phyloP scores from a whole-genome alignment of 2,888 invertebrate genomes.

The Ischnura elegans region DNA sequence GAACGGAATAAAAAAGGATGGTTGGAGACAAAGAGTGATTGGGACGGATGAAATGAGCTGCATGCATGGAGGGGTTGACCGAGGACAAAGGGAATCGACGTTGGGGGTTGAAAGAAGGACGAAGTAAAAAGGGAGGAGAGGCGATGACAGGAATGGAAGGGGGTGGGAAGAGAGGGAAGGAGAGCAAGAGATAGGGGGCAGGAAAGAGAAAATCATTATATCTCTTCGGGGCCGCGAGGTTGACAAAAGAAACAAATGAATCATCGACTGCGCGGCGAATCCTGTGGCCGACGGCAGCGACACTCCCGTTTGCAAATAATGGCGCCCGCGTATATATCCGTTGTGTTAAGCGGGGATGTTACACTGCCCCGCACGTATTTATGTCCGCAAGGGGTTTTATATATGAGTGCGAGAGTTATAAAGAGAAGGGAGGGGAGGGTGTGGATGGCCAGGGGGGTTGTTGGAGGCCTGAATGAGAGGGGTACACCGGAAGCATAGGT shows the following conservation, averaged over 20 bases:
- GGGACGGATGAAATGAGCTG: conserved; percentile 28
- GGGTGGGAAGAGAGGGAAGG: conserved; percentile 21
- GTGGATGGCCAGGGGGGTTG: not conserved
- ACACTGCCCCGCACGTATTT: conserved; percentile 66
- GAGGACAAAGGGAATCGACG: conserved; percentile 66
- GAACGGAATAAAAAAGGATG: not conserved
- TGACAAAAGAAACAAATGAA: conserved; percentile 67
- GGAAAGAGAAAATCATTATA: conserved; percentile 52
- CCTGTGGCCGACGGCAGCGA: conserved; percentile 63
- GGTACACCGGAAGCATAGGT: not conserved
- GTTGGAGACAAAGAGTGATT: not conserved
- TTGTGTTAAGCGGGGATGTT: conserved; percentile 66
- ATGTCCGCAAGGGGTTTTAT: conserved; percentile 63
- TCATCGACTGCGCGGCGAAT: conserved; percentile 65
- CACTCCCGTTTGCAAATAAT: conserved; percentile 65
- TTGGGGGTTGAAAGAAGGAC: conserved; percentile 1
- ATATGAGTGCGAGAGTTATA: conserved; percentile 44
- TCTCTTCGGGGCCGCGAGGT: conserved; percentile 52
- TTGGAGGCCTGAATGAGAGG: not conserved
- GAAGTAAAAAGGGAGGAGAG: conserved; percentile 8
- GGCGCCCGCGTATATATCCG: conserved; percentile 66
- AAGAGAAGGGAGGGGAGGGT: too few relatives aligned
- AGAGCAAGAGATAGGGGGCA: not conserved
- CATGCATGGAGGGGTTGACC: conserved; percentile 19
- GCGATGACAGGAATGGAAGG: conserved; percentile 19